Evolutionary conservation across 2,797 vertebrate species (phyloP).

Genomic region (Myripristis jacobus): DNA sequence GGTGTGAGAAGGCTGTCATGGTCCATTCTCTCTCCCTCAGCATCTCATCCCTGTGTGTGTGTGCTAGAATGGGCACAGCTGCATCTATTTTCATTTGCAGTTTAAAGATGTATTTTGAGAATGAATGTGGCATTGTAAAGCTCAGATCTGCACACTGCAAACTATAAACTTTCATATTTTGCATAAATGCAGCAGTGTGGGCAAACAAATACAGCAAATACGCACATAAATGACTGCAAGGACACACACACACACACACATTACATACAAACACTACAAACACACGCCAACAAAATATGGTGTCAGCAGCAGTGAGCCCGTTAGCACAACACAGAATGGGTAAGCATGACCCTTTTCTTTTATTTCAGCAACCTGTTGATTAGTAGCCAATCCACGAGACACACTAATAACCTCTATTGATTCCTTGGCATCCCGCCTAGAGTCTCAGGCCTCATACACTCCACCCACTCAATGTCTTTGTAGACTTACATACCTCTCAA

Average conservation of each 20-base stretch:
- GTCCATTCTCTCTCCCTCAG: neutral
- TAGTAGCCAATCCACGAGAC: slow-evolving; percentile 1
- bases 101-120: neutral
- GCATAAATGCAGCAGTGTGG: neutral
- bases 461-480: slow-evolving; percentile 9
- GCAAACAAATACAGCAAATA: neutral
- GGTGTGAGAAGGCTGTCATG: neutral
- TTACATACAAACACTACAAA: neutral
- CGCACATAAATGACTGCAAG: neutral
- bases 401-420: slow-evolving; percentile 20
- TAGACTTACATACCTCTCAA: neutral
- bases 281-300: neutral
- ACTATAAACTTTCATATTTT: neutral
- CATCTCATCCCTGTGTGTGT: neutral
- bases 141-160: neutral
- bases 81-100: neutral
- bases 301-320: neutral
- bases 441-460: slow-evolving; percentile 8
- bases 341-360: neutral
- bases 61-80: neutral
- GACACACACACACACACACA: neutral
- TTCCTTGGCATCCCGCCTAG: slow-evolving; percentile 16
- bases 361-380: slow-evolving; percentile 26
- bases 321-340: neutral
- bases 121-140: neutral